phyloP scores from a whole-genome alignment of 2,113 vertebrate genomes.

The Cochlearius cochlearius region DNA sequence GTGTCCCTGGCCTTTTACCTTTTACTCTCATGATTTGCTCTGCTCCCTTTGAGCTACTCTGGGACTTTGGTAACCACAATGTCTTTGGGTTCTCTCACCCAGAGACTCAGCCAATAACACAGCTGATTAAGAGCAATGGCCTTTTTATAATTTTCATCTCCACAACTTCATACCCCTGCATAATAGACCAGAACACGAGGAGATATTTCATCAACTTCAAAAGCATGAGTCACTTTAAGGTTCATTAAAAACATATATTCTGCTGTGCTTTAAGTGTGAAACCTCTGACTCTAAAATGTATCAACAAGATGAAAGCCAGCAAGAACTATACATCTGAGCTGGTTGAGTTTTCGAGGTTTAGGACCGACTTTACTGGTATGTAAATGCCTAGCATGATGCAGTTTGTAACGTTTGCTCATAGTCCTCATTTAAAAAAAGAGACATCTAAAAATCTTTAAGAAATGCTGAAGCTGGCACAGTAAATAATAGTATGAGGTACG shows the following conservation, averaged over 20 bases:
- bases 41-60: not conserved
- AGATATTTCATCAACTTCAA: not conserved
- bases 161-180: not conserved
- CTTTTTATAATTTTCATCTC: not conserved
- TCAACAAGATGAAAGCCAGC: not conserved
- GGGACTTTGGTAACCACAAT: not conserved
- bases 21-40: not conserved
- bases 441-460: not conserved
- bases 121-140: not conserved
- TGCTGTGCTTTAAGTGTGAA: not conserved
- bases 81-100: not conserved
- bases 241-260: not conserved
- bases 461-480: not conserved
- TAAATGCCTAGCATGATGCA: not conserved
- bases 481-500: not conserved
- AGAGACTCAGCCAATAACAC: not conserved
- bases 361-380: not conserved
- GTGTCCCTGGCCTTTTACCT: not conserved
- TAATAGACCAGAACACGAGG: not conserved
- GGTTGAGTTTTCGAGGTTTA: not conserved
- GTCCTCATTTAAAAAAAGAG: not conserved
- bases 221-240: not conserved
- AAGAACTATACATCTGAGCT: not conserved
- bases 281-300: not conserved
- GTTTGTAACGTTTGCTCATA: not conserved